phyloP scores from a whole-genome alignment of 2,797 vertebrate genomes.

The Cichlasoma orientale region DNA sequence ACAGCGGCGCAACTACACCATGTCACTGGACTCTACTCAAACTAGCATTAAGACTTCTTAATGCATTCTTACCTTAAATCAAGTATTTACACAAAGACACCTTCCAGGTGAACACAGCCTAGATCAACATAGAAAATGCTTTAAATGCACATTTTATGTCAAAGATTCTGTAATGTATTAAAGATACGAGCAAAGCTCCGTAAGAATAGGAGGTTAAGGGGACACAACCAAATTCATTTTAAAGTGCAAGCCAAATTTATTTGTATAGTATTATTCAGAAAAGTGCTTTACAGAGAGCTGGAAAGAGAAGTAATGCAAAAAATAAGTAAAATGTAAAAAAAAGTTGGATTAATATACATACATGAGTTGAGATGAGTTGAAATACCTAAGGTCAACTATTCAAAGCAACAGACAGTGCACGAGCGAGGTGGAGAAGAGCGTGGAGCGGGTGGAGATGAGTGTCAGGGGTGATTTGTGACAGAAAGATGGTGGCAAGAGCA shows the following conservation, averaged over 20 bases:
- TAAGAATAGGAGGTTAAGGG: background rate
- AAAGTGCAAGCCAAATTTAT: background rate
- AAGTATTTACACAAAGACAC: background rate
- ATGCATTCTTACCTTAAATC: background rate
- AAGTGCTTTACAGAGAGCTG: background rate
- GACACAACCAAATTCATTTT: no score
- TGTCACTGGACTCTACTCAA: no score
- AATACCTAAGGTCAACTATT: background rate
- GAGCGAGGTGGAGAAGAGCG: background rate
- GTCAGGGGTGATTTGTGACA: no score
- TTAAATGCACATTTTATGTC: background rate
- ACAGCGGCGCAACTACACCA: no score
- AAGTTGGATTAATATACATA: background rate
- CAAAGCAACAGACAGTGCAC: background rate
- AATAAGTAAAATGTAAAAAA: no score
- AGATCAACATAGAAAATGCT: background rate
- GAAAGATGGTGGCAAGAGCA: background rate
- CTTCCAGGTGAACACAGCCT: background rate
- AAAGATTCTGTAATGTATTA: background rate
- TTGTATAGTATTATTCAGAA: no score
- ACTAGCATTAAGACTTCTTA: no score
- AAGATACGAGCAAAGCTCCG: background rate
- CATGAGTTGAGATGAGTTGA: background rate
- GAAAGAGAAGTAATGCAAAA: background rate
- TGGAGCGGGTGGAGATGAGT: background rate